Percentiles rank a stretch among this genome's conserved stretches.
phyloP scores from a whole-genome alignment of 1,140 invertebrate genomes.

The Aethina tumida region DNA sequence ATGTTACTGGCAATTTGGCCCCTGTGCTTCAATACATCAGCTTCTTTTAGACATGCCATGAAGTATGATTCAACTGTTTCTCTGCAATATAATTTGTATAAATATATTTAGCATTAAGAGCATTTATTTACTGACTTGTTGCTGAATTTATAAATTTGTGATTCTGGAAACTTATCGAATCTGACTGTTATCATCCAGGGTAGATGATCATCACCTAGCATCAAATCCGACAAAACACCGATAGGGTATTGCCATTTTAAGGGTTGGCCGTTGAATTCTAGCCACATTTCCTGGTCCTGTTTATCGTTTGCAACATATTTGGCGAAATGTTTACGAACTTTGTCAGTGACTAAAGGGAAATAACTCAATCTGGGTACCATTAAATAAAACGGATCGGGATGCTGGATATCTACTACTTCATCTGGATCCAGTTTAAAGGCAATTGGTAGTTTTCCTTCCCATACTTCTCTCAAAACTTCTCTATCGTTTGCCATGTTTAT shows the following conservation, averaged over 20 bases:
- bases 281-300: constrained; percentile 85
- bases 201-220: constrained; percentile 55
- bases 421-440: constrained; percentile 81
- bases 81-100: constrained; percentile 39
- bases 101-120: constrained; percentile 2
- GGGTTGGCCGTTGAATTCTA: constrained; percentile 86
- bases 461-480: constrained; percentile 87
- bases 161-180: constrained; percentile 84
- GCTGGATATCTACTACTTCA: constrained; percentile 77
- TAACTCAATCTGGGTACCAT: constrained; percentile 93
- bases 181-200: constrained; percentile 95
- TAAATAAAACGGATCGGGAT: constrained; percentile 86
- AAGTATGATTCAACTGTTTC: constrained; percentile 89
- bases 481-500: constrained; percentile 83
- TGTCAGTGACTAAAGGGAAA: constrained; percentile 92
- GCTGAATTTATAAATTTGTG: constrained; percentile 62
- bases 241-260: constrained; percentile 96
- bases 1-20: constrained; percentile 85
- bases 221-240: constrained; percentile 86
- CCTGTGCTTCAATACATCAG: constrained; percentile 91
- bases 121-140: constrained; percentile 55
- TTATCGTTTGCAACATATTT: constrained; percentile 72
- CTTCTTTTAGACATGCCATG: constrained; percentile 94
- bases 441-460: constrained; percentile 89
- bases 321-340: constrained; percentile 77